Percentiles rank a stretch among this genome's conserved stretches.
Evolutionary conservation across 2,888 invertebrate genomes (phyloP).

Genomic region (Acleris laterana): DNA sequence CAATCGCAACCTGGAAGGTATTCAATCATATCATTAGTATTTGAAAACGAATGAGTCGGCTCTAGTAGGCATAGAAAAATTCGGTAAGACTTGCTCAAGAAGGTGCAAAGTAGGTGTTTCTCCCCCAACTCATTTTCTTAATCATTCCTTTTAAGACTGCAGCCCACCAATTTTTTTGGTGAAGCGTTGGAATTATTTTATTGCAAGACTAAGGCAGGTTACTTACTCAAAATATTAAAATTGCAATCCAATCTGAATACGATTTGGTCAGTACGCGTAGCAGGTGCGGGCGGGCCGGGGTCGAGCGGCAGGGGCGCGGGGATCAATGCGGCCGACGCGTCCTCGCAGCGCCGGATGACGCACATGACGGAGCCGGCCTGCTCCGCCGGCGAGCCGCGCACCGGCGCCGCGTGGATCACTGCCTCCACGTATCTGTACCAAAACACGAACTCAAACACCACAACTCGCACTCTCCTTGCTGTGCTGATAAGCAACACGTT

Average conservation of each 20-base stretch:
- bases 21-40: constrained; percentile 28
- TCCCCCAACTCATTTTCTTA: too few species aligned
- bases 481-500: too few species aligned
- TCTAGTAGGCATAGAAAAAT: too few species aligned
- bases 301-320: constrained; percentile 66
- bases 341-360: constrained; percentile 85
- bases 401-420: constrained; percentile 86
- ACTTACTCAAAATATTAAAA: constrained; percentile 91
- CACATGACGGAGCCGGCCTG: constrained; percentile 85
- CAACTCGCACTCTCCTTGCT: too few species aligned
- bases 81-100: too few species aligned
- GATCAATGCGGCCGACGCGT: constrained; percentile 84
- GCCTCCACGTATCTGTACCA: constrained; percentile 88
- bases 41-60: background rate
- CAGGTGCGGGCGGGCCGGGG: constrained; percentile 82
- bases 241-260: constrained; percentile 94
- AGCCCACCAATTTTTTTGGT: too few species aligned
- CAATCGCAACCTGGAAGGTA: constrained; percentile 86
- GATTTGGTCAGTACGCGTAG: constrained; percentile 94
- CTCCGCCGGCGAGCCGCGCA: constrained; percentile 84
- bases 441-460: constrained; percentile 41
- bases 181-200: too few species aligned
- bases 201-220: background rate
- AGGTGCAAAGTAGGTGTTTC: too few species aligned
- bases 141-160: too few species aligned